A percentile compares a stretch with the other conserved stretches of the same genome.
These are phyloP conservation scores for Scolopax bukidnonensis DNA, from an alignment of 2,797 vertebrate species.

Conservation along the genomic window DNA sequence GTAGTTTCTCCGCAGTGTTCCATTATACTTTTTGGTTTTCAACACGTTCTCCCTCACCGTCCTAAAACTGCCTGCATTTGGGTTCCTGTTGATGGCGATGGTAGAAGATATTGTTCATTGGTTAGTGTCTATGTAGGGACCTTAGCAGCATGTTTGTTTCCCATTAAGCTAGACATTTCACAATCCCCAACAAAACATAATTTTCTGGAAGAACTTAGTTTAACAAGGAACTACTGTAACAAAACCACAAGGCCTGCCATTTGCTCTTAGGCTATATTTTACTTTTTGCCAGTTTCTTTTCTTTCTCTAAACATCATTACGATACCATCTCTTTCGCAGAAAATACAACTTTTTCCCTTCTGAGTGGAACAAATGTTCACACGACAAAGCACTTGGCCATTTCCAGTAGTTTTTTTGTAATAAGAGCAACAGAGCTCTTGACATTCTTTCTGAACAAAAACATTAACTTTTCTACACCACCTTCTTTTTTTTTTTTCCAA, in stretches of 20 bases:
- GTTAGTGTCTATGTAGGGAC: background rate
- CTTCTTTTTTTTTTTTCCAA: constrained; percentile 36
- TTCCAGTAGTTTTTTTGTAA: background rate
- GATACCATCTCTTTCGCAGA: constrained; percentile 42
- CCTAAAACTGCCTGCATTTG: background rate
- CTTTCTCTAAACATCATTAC: constrained; percentile 53
- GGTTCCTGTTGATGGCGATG: background rate
- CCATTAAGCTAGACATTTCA: constrained; percentile 56
- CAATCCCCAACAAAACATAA: constrained; percentile 50
- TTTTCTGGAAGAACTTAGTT: constrained; percentile 51
- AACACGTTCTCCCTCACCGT: background rate
- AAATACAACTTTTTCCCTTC: constrained; percentile 30
- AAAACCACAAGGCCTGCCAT: constrained; percentile 53
- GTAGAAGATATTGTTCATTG: background rate
- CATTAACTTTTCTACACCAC: background rate
- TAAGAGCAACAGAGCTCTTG: background rate
- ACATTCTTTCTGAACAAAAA: background rate
- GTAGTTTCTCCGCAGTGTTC: background rate
- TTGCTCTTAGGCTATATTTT: constrained; percentile 60
- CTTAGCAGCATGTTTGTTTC: constrained; percentile 33
- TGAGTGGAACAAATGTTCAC: background rate
- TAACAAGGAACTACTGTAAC: constrained; percentile 66
- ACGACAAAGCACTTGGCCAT: background rate
- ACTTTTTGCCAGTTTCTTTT: constrained; percentile 38
- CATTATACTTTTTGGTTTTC: background rate